A percentile compares a stretch with the other conserved stretches of the same genome.
These are phyloP conservation scores for Spondyliosoma cantharus DNA, from an alignment of 2,797 vertebrate species.

Conservation along the genomic window DNA sequence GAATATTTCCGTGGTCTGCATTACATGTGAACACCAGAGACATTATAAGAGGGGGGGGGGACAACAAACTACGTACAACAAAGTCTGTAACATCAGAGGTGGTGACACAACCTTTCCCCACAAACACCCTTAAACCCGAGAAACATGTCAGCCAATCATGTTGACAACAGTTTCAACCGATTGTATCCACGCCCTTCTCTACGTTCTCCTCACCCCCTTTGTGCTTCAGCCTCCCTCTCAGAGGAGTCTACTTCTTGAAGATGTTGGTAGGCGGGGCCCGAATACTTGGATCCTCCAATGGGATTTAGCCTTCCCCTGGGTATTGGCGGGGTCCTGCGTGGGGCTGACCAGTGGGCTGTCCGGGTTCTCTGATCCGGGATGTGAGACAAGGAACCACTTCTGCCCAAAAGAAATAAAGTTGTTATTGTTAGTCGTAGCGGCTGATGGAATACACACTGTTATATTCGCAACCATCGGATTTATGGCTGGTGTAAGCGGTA, in stretches of 20 bases:
- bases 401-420: constrained; percentile 22
- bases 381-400: constrained; percentile 72
- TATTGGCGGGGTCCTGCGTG: constrained; percentile 78
- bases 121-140: no score
- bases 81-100: no score
- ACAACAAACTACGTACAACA: no score
- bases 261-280: constrained; percentile 84
- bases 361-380: constrained; percentile 73
- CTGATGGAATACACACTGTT: not conserved
- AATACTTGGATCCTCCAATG: constrained; percentile 79
- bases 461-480: no score
- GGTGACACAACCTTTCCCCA: no score
- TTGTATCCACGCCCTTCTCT: no score
- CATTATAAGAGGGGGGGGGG: no score
- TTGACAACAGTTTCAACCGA: no score
- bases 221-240: constrained; percentile 75
- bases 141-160: no score
- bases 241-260: constrained; percentile 81
- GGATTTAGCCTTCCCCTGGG: constrained; percentile 78
- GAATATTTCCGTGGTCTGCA: not conserved
- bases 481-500: no score
- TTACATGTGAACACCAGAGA: not conserved
- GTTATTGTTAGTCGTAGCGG: not conserved
- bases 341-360: constrained; percentile 68
- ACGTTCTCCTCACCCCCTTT: constrained; percentile 71